Conservation (phyloP, 1,140 invertebrate species). For the Drosophila ercepeae region DNA sequence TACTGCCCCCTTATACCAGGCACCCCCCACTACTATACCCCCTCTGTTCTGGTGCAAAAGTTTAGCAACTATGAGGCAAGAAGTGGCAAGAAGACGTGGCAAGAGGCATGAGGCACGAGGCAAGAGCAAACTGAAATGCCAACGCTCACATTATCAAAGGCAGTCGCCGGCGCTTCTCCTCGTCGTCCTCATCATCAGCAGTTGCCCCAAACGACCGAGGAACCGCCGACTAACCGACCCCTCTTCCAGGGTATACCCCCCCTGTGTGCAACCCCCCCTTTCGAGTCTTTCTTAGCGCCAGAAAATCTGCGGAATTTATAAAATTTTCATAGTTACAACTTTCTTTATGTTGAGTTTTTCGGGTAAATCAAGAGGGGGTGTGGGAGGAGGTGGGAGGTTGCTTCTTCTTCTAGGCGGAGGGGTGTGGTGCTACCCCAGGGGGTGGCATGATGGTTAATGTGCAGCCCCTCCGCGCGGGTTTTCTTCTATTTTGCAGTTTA, state of each 20-base stretch:
- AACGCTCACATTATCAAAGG: conserved; percentile 52
- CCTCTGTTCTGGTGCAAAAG: conserved; percentile 34
- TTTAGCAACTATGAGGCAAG: conserved; percentile 57
- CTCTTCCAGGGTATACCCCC: not conserved
- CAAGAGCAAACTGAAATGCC: conserved; percentile 38
- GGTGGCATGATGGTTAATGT: conserved; percentile 50
- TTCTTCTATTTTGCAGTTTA: conserved; percentile 76
- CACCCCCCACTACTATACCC: not conserved
- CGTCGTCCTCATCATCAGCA: not conserved
- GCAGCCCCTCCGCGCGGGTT: conserved; percentile 23
- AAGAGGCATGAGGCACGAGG: too few relatives aligned
- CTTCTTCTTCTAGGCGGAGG: too few relatives aligned
- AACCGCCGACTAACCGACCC: conserved; percentile 37
- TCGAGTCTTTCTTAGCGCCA: conserved; percentile 69
- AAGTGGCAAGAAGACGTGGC: too few relatives aligned
- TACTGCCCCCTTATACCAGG: not conserved
- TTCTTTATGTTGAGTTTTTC: conserved; percentile 61
- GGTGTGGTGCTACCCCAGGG: too few relatives aligned
- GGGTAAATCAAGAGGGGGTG: not conserved
- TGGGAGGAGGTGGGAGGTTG: not conserved
- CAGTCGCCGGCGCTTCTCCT: not conserved
- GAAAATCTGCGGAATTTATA: conserved; percentile 82
- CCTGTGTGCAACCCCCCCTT: not conserved
- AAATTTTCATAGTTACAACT: conserved; percentile 83
- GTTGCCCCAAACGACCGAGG: conserved; percentile 43